These are phyloP conservation scores for Elanoides forficatus DNA, from an alignment of 2,113 vertebrate genomes.

Conservation along the genomic window DNA sequence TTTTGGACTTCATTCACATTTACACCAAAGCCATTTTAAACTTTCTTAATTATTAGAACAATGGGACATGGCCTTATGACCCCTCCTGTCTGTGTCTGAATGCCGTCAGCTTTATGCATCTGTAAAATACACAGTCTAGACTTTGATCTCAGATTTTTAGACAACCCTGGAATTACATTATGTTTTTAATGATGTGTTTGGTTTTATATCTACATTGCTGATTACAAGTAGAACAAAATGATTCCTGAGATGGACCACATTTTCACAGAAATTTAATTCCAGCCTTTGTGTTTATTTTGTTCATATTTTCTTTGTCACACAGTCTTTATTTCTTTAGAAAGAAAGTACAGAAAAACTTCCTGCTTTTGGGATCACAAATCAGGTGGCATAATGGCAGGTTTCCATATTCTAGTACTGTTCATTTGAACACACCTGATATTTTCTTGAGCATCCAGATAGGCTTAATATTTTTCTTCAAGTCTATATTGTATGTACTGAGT, in stretches of 20 bases:
- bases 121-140: accelerated
- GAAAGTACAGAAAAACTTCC: not conserved
- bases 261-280: not conserved
- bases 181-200: not conserved
- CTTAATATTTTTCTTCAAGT: not conserved
- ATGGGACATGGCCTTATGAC: not conserved
- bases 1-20: not conserved
- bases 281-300: not conserved
- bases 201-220: not conserved
- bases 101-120: not conserved
- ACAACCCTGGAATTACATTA: not conserved
- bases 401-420: not conserved
- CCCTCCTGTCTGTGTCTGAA: not conserved
- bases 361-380: not conserved
- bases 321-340: not conserved
- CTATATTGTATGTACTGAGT: not conserved
- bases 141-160: not conserved
- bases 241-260: not conserved
- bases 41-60: not conserved
- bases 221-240: not conserved
- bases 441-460: not conserved
- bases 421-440: not conserved
- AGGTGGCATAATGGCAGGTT: not conserved
- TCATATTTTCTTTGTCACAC: not conserved
- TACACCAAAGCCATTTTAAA: not conserved